A percentile compares a stretch with the other conserved stretches of the same genome.
Conservation (phyloP, 2,888 invertebrate species). For the Linnaemya vulpina region DNA sequence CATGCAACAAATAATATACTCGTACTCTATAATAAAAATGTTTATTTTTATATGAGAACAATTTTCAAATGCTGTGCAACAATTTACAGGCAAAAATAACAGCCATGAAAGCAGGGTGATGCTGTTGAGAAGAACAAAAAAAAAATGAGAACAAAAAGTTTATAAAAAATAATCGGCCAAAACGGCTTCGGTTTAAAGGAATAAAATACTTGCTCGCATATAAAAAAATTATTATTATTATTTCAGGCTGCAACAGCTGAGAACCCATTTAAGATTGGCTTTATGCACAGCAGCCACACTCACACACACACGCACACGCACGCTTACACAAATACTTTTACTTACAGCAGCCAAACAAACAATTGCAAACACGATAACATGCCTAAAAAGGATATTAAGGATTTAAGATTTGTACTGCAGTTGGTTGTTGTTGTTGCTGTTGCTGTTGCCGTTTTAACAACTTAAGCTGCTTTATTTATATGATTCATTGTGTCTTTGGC, state of each 20-base stretch:
- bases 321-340: background rate
- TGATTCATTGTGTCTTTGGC: constrained; percentile 69
- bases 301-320: background rate
- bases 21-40: constrained; percentile 61
- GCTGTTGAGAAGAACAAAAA: background rate
- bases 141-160: background rate
- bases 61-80: constrained; percentile 40
- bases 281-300: constrained; percentile 31
- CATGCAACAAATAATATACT: constrained; percentile 57
- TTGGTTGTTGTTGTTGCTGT: constrained; percentile 25
- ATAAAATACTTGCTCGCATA: background rate
- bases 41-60: constrained; percentile 57
- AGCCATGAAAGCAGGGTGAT: background rate
- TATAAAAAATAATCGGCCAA: constrained; percentile 39
- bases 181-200: constrained; percentile 41
- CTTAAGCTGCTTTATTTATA: constrained; percentile 71
- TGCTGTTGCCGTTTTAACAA: constrained; percentile 61
- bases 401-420: constrained; percentile 62
- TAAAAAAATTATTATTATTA: constrained; percentile 70
- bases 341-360: constrained; percentile 41
- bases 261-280: constrained; percentile 71
- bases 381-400: constrained; percentile 66
- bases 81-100: constrained; percentile 1
- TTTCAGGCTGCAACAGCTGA: constrained; percentile 71
- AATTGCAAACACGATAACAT: constrained; percentile 55